Base-by-base conservation (phyloP, 2,888 invertebrate species). In the Drosophila ochracea region DNA sequence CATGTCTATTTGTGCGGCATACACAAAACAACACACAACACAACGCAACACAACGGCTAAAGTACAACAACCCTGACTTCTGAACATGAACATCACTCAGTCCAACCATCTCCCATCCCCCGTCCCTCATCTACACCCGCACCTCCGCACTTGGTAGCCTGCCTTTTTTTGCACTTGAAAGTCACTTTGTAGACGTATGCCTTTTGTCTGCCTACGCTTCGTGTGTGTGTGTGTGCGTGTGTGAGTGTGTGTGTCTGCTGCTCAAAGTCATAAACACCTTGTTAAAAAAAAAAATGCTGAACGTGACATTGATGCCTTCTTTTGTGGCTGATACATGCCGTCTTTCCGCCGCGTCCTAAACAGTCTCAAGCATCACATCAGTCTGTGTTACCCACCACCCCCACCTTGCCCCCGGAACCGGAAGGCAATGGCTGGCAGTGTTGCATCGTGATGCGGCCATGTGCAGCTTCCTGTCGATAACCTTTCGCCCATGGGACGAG, bases 231-330 rank as follows among this genome's bases (percentile, higher is more conserved):
- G 33, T 39, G 39, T 53, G 6, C 47, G 67, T 57, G 4, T 61
- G 21, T 59, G 41, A 59, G 11, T 58, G 58, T 31, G 41, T 41
- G 52, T 64, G 68, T 74, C 69, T 58, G 63, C 47, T 63, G 84
- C 72, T 85, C 83, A 83, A 81, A 87, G 79, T 79, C 89, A 82
- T 82, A 87, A 85, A 87, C 88, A 89, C 85, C 88, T 88, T 90
- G 90, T 88, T 88, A 88, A 41, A 28, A 28, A 28, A 25, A 39
- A 39, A 76, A 73, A 80, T 68, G 80, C 77, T 82, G 90, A 90
- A 91, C 91, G 91, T 91, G 91, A 91, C 91, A 91, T 91, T 91
- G 91, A 91, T 91, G 91, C 84, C 88, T 78, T 79, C 86, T 89
- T 86, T 82, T 86, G 78, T 85, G 71, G 76, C 65, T 41, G 58